phyloP scores from a whole-genome alignment of 23 tunicate genomes.

The Ciona savignyi region DNA sequence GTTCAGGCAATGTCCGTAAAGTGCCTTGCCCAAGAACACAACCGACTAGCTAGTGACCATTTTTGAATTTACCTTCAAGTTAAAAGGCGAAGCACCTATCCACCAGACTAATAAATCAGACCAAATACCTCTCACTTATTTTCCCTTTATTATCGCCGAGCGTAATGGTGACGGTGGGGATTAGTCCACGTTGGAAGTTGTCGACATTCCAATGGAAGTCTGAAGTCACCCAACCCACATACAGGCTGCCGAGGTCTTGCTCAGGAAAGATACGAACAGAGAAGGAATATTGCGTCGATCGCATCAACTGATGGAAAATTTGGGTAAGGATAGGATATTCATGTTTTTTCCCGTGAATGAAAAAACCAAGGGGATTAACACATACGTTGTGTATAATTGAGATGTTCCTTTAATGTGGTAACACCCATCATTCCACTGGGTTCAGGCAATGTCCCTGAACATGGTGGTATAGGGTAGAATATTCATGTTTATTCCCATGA shows the following conservation, averaged over 20 bases:
- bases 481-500: no score
- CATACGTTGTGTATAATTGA: no score
- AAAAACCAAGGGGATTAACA: no score
- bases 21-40: background rate
- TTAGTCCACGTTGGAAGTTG: conserved; percentile 29
- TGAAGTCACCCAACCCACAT: conserved; percentile 97
- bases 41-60: no score
- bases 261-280: conserved; percentile 84
- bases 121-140: conserved; percentile 66
- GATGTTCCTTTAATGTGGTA: no score
- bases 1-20: background rate
- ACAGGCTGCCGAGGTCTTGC: conserved; percentile 69
- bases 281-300: conserved; percentile 75
- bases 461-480: no score
- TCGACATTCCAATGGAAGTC: conserved; percentile 74
- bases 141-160: conserved; percentile 98
- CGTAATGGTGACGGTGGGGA: conserved; percentile 71
- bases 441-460: no score
- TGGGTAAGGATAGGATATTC: no score
- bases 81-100: no score
- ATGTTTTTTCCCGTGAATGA: no score
- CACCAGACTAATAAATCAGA: background rate
- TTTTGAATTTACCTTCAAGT: no score
- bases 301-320: conserved; percentile 45
- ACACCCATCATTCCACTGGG: no score